These are phyloP conservation scores for Apogon hyalosoma DNA, from an alignment of 2,797 vertebrate species.

Conservation along the genomic window DNA sequence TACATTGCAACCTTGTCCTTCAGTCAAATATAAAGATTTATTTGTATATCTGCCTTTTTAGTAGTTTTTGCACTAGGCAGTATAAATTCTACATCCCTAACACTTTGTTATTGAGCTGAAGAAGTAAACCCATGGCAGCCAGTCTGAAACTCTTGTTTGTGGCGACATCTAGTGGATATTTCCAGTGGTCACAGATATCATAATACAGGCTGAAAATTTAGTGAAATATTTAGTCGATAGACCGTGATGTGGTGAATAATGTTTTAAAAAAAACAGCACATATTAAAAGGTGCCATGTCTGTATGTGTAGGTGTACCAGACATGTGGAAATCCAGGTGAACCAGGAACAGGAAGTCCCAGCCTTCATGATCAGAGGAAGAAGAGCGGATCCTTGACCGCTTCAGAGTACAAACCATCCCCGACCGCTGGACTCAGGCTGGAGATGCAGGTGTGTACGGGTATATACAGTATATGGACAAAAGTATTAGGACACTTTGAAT, in stretches of 20 bases:
- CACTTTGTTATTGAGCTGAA: no score
- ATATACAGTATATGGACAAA: no score
- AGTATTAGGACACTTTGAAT: no score
- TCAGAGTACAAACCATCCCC: conserved; percentile 82
- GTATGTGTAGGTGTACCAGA: conserved; percentile 87
- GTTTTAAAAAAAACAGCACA: no score
- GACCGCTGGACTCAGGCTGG: conserved; percentile 79
- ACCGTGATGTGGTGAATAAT: no score
- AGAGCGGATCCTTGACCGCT: conserved; percentile 75
- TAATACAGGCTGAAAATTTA: not conserved
- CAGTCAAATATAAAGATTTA: no score
- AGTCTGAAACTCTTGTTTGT: conserved; percentile 2
- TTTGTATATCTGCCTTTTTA: no score
- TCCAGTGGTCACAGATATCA: not conserved
- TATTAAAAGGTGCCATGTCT: not conserved
- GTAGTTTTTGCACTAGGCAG: no score
- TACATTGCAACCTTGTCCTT: no score
- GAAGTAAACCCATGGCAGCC: no score
- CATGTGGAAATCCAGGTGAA: conserved; percentile 88
- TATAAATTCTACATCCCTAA: no score
- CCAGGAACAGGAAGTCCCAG: conserved; percentile 81
- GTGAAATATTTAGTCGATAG: no score
- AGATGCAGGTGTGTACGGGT: conserved; percentile 86
- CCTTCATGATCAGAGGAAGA: conserved; percentile 81
- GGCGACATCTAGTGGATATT: conserved; percentile 56